Evolutionary conservation across 2,888 invertebrate species (phyloP), one percentile per base, ranked within the genome.

Genomic region (Galerucella nymphaeae): DNA sequence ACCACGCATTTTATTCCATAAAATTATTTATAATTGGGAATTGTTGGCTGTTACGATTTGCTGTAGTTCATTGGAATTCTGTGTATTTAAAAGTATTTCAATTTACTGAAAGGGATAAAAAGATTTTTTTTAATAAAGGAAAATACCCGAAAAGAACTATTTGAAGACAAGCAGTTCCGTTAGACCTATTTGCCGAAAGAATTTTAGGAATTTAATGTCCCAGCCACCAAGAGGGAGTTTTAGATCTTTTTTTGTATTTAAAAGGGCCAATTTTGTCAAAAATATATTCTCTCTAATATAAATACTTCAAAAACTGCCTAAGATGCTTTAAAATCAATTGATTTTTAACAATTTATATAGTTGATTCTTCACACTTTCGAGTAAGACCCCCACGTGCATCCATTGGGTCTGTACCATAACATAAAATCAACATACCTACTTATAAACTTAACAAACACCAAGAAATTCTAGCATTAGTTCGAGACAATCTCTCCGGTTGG

Each of bases 371-470:
- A 53, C 53, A 53, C 53, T 53, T 53, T 18, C 16, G 9, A 50
- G 14, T 50, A n/a, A 58, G 11, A 62, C 61, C 61, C 61, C 61
- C 61, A 62, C 61, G 42, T 16, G 18, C 16, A 59, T 14, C n/a
- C 5, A 14, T 14, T 23, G 59, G 30, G 8, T 38, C n/a, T 30
- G 23, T 59, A 62, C 42, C 42, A 62, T 13, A 41, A 57, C 63
- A 70, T 30, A 63, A 53, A 53, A 18, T 18, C 18, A 70, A 70
- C 70, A 55, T 70, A 70, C 70, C 63, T 70, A 55, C 63, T 70
- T 70, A 70, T 70, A 53, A 70, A 57, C 59, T 63, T 45, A 70
- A 62, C 63, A 64, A 30, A 57, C 62, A n/a, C 70, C 30, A 57
- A 64, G 70, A 55, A 63, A 69, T 20, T 42, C 30, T 38, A 41